Percentiles rank a stretch among this genome's conserved stretches.
These are phyloP conservation scores for Acrobasis consociella DNA, from an alignment of 2,888 invertebrate genomes.

Conservation along the genomic window DNA sequence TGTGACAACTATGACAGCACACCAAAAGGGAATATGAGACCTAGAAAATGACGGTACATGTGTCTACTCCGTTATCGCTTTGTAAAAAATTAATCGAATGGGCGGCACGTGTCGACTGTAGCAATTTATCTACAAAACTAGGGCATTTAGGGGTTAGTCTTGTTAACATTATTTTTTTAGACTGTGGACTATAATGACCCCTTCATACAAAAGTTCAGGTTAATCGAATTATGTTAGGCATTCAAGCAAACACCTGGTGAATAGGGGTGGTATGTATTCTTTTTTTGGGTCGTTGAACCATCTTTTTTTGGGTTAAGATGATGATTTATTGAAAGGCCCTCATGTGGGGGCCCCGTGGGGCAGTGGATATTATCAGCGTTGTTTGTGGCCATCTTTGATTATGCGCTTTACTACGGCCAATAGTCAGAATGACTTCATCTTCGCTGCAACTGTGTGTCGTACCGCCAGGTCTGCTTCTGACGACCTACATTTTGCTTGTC, in stretches of 20 bases:
- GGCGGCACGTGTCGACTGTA: constrained; percentile 14
- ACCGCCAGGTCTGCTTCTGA: not conserved
- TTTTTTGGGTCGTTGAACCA: too few species aligned
- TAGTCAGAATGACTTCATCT: not conserved
- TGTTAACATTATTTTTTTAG: constrained; percentile 14
- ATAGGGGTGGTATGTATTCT: not conserved
- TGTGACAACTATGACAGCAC: not conserved
- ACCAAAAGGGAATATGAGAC: constrained; percentile 8
- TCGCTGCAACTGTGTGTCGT: not conserved
- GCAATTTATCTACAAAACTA: constrained; percentile 22
- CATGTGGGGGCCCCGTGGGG: too few species aligned
- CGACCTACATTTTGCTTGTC: not conserved
- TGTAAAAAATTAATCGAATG: constrained; percentile 25
- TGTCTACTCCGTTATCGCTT: constrained; percentile 19
- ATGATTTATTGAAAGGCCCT: too few species aligned
- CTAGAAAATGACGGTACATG: constrained; percentile 5
- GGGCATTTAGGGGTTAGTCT: constrained; percentile 7
- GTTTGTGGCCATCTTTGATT: too few species aligned
- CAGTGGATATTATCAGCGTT: too few species aligned
- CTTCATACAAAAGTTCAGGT: not conserved
- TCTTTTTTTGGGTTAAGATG: too few species aligned
- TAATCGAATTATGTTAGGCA: not conserved
- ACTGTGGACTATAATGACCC: not conserved
- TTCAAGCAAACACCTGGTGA: not conserved
- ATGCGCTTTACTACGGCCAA: not conserved